phyloP scores from a whole-genome alignment of 2,797 vertebrate genomes.

The Pseudomugil gertrudae region DNA sequence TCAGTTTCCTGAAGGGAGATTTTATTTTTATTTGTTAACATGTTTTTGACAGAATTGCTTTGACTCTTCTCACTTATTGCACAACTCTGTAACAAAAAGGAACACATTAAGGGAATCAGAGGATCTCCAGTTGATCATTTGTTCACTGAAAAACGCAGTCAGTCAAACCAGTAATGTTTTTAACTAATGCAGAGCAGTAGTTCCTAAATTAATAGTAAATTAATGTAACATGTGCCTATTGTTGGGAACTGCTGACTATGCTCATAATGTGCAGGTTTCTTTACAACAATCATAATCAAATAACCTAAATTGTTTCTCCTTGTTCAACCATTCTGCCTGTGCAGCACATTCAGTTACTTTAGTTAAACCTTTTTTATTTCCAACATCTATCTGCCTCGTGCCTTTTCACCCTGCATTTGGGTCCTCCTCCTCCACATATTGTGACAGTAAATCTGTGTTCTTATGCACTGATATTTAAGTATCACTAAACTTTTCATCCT shows the following conservation, averaged over 20 bases:
- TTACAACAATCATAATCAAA: constrained; percentile 9
- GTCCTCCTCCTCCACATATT: no score
- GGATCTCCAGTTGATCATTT: background rate
- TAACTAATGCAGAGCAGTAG: background rate
- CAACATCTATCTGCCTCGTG: no score
- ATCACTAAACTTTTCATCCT: no score
- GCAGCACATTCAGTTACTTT: no score
- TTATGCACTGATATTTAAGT: no score
- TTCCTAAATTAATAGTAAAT: background rate
- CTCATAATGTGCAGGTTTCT: background rate
- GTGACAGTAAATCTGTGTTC: no score
- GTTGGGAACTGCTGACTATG: background rate
- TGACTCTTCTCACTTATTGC: constrained; percentile 69
- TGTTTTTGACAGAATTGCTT: constrained; percentile 61
- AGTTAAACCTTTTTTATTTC: no score
- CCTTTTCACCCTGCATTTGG: no score
- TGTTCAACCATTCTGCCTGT: no score
- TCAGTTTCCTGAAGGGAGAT: constrained; percentile 62
- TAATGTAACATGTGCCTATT: background rate
- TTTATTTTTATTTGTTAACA: background rate
- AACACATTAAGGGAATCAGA: constrained; percentile 22
- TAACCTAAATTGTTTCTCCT: background rate
- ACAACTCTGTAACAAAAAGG: constrained; percentile 18
- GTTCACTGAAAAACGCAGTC: background rate
- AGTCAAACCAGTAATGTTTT: background rate